Percentiles rank a stretch among this genome's conserved stretches.
Evolutionary conservation across 2,888 invertebrate genomes (phyloP).

Genomic region (Drosophila aldrichi): DNA sequence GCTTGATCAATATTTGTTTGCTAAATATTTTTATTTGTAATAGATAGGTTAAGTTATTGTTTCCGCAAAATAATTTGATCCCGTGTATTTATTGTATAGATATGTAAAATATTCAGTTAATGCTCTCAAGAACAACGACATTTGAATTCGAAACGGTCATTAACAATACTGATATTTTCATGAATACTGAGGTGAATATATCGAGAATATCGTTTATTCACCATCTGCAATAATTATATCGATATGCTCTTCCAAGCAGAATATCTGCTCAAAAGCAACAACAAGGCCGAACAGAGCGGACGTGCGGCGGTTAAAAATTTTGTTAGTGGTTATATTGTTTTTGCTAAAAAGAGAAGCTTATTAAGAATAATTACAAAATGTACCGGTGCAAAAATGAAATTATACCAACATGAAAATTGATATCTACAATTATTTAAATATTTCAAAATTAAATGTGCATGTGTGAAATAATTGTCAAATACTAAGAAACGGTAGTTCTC

Average conservation of each 20-base stretch:
- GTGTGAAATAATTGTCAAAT: slow-evolving; percentile 23
- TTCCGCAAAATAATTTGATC: no score
- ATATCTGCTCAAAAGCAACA: slow-evolving; percentile 49
- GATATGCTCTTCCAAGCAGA: slow-evolving; percentile 6
- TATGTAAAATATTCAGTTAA: not conserved
- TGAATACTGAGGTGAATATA: not conserved
- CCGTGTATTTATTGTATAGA: not conserved
- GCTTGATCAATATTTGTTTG: no score
- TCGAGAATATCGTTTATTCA: slow-evolving; percentile 4
- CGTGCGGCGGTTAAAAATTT: slow-evolving; percentile 43
- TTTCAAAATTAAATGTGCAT: slow-evolving; percentile 19
- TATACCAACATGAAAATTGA: slow-evolving; percentile 15
- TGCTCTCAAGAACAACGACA: not conserved
- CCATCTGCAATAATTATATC: slow-evolving; percentile 8
- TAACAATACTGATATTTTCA: not conserved
- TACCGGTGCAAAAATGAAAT: slow-evolving; percentile 19
- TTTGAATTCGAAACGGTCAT: not conserved
- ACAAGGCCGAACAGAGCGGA: slow-evolving; percentile 50
- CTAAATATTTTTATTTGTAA: no score
- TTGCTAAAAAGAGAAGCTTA: slow-evolving; percentile 13
- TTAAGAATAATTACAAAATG: slow-evolving; percentile 32
- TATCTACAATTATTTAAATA: slow-evolving; percentile 17
- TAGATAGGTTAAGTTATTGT: no score
- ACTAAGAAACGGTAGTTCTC: slow-evolving; percentile 46
- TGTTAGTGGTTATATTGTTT: slow-evolving; percentile 39